Base-by-base conservation (phyloP, 2,888 invertebrate genomes). In the Andrena praecox region DNA sequence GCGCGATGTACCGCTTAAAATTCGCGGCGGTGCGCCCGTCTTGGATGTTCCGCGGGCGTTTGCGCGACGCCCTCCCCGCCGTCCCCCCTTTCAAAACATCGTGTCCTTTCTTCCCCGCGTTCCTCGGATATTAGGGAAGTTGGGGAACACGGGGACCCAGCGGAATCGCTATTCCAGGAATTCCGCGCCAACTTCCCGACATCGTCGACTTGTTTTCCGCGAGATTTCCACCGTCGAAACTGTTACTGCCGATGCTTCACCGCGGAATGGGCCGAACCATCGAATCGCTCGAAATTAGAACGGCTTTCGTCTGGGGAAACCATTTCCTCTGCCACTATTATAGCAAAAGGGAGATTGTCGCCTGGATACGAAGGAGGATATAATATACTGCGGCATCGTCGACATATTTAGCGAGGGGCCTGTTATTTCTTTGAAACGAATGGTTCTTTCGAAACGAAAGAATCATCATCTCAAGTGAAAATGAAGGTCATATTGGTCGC, bases 81-180 rank as follows among this genome's bases (percentile, higher is more conserved):
- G 27, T 1, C 27, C 35, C 10, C 12, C 33, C 24, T 54, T 20
- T 52, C 20, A 66, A 54, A 64, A 66, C 54, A 35, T 52, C 54
- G 20, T 31, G 54, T 54, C 35, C 72, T 64, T 56, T 56, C 24
- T 66, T 50, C 35, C 35, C 64, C 33, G 27, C 52, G 54, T 24
- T 35, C n/a, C 50, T 10, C 27, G 66, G 72, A 66, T 73, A 73
- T 73, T 73, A 73, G 66, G 54, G 72, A 73, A 73, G 72, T 73
- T 73, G 66, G 66, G 35, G 54, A 63, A 54, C 54, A 73, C 64
- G 66, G 54, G 56, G 64, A 52, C 62, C 50, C 24, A 33, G 50
- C 29, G 48, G 50, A 63, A 50, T 71, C 71, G 71, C 33, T 50
- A 29, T 63, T 24, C 72, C 50, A 27, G 66, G 35, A 27, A 54